Conservation (phyloP, 2,888 invertebrate genomes). For the Pollenia angustigena region DNA sequence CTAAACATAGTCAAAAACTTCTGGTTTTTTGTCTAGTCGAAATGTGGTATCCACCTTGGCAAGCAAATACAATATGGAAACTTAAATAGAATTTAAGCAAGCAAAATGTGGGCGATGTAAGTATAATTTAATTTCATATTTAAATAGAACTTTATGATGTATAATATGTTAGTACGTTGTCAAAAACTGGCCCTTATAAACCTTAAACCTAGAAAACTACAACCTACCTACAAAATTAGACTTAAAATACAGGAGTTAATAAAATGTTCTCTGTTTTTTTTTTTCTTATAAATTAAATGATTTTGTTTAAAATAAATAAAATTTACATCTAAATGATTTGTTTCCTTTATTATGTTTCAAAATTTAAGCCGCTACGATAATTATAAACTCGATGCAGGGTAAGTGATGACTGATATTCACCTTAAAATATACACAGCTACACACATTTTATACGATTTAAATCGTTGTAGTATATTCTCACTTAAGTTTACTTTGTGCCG, state of each 20-base stretch:
- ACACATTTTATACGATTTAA: neutral
- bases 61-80: too few species aligned
- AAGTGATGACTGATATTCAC: constrained; percentile 41
- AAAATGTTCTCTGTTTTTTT: neutral
- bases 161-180: too few species aligned
- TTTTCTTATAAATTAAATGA: neutral
- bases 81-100: too few species aligned
- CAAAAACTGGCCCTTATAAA: too few species aligned
- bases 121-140: too few species aligned
- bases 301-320: neutral
- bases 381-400: neutral
- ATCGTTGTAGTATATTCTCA: constrained; percentile 1
- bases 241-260: neutral
- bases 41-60: too few species aligned
- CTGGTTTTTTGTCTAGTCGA: too few species aligned
- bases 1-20: too few species aligned
- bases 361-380: neutral
- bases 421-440: neutral
- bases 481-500: neutral
- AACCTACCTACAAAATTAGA: too few species aligned
- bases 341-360: constrained; percentile 7
- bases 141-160: too few species aligned
- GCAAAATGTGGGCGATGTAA: too few species aligned
- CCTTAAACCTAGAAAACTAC: too few species aligned
- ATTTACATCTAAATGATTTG: constrained; percentile 2